Conservation (phyloP, 2,888 invertebrate species). For the Scaptomyza tumidula region DNA sequence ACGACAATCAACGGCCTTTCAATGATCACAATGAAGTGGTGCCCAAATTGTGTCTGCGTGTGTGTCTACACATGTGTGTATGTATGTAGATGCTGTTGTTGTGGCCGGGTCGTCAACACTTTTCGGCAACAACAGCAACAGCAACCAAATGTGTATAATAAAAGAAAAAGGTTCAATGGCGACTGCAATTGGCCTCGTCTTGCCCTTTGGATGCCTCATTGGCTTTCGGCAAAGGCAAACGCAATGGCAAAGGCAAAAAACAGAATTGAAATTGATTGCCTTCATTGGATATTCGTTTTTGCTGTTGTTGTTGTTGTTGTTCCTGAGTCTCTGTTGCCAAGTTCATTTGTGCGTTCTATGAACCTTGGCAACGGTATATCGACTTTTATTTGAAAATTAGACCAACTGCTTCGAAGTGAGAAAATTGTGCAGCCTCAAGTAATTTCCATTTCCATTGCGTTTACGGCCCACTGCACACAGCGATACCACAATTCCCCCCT, state of each 20-base stretch:
- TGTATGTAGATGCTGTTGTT: slow-evolving; percentile 4
- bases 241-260: no score
- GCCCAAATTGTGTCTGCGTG: slow-evolving; percentile 7
- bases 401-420: slow-evolving; percentile 56
- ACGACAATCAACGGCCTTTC: slow-evolving; percentile 68
- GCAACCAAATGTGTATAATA: slow-evolving; percentile 4
- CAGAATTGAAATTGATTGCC: slow-evolving; percentile 78
- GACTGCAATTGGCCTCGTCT: slow-evolving; percentile 71
- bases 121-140: slow-evolving; percentile 44
- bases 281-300: slow-evolving; percentile 55
- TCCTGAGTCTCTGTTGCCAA: slow-evolving; percentile 41
- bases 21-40: slow-evolving; percentile 68
- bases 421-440: slow-evolving; percentile 35
- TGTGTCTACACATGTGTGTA: slow-evolving; percentile 17
- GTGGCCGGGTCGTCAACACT: slow-evolving; percentile 69
- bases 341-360: slow-evolving; percentile 75
- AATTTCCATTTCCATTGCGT: slow-evolving; percentile 47
- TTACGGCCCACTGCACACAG: slow-evolving; percentile 66
- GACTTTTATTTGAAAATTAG: slow-evolving; percentile 73
- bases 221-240: slow-evolving; percentile 67
- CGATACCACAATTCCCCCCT: neutral
- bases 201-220: slow-evolving; percentile 75
- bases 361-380: slow-evolving; percentile 75
- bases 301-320: slow-evolving; percentile 23
- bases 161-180: slow-evolving; percentile 57